A percentile compares a stretch with the other conserved stretches of the same genome.
These are phyloP conservation scores for Phortica magna DNA, from an alignment of 2,888 invertebrate species.

Conservation along the genomic window DNA sequence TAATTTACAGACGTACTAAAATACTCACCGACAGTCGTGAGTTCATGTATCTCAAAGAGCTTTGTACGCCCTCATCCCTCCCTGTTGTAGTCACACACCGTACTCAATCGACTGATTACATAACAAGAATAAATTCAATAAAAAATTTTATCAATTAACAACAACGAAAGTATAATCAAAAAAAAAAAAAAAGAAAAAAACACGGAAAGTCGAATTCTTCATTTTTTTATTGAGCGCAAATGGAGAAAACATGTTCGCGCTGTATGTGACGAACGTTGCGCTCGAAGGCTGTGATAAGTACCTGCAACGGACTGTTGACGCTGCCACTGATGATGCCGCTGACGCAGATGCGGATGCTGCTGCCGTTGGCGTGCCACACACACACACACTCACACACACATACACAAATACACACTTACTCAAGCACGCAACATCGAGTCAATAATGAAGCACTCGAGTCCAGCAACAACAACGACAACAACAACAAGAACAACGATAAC, in stretches of 20 bases:
- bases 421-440: slow-evolving; percentile 56
- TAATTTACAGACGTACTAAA: slow-evolving; percentile 60
- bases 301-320: slow-evolving; percentile 62
- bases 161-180: slow-evolving; percentile 19
- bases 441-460: slow-evolving; percentile 30
- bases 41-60: slow-evolving; percentile 48
- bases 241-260: slow-evolving; percentile 65
- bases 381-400: slow-evolving; percentile 28
- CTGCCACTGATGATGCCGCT: slow-evolving; percentile 46
- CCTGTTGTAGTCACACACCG: slow-evolving; percentile 32
- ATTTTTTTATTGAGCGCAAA: slow-evolving; percentile 64
- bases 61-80: slow-evolving; percentile 38
- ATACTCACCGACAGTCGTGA: slow-evolving; percentile 24
- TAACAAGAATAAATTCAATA: slow-evolving; percentile 25
- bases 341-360: slow-evolving; percentile 41
- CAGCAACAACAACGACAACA: slow-evolving; percentile 28
- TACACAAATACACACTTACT: slow-evolving; percentile 28
- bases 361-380: slow-evolving; percentile 44
- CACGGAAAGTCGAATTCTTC: slow-evolving; percentile 20
- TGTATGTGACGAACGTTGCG: slow-evolving; percentile 59
- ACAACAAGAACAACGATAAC: slow-evolving; percentile 22
- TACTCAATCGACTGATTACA: slow-evolving; percentile 34
- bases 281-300: slow-evolving; percentile 77
- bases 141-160: slow-evolving; percentile 47
- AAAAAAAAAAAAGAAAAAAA: neutral